Percentiles rank a stretch among this genome's conserved stretches.
Conservation (phyloP, 2,888 invertebrate genomes). For the Netelia virgata region DNA sequence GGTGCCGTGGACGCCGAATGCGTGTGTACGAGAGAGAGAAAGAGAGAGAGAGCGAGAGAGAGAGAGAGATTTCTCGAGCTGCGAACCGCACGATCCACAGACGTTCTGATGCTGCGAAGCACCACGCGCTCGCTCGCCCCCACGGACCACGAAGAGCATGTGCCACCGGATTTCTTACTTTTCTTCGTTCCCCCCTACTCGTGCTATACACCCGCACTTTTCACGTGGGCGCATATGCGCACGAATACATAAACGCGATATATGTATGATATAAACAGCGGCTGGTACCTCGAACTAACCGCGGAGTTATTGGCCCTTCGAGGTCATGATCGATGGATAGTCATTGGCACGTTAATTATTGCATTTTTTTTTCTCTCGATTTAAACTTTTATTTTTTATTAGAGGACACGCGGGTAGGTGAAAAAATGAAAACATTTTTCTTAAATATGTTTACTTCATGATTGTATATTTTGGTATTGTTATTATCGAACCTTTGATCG, state of each 20-base stretch:
- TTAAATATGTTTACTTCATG: too few relatives aligned
- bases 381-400: background rate
- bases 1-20: background rate
- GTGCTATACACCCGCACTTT: constrained; percentile 61
- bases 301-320: constrained; percentile 27
- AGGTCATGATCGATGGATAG: constrained; percentile 1
- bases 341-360: background rate
- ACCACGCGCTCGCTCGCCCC: constrained; percentile 65
- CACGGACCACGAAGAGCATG: constrained; percentile 68
- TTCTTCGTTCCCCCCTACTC: constrained; percentile 21
- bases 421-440: too few relatives aligned
- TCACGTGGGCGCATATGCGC: constrained; percentile 52
- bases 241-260: background rate
- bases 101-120: constrained; percentile 59
- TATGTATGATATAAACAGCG: constrained; percentile 52
- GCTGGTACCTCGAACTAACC: constrained; percentile 31
- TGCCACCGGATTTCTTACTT: constrained; percentile 68
- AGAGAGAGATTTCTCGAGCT: constrained; percentile 3
- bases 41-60: constrained; percentile 18
- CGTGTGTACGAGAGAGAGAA: background rate
- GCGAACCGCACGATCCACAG: constrained; percentile 53
- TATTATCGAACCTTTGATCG: too few relatives aligned
- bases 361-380: background rate
- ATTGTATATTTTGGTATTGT: too few relatives aligned
- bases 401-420: too few relatives aligned